A percentile compares a stretch with the other conserved stretches of the same genome.
These are phyloP conservation scores for Lucilia cuprina DNA, from an alignment of 1,140 invertebrate species.

Conservation along the genomic window DNA sequence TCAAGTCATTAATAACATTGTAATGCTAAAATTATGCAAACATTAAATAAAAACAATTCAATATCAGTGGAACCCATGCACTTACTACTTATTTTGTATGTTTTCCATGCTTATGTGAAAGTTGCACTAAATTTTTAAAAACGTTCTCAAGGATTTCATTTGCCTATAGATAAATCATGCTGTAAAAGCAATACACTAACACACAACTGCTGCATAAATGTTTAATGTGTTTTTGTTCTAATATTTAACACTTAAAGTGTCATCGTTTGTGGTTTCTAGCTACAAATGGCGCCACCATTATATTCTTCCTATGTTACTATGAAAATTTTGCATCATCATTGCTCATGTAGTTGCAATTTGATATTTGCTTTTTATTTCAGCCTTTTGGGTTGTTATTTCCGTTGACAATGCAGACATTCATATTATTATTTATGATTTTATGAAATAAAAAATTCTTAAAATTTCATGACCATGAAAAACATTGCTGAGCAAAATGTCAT, in stretches of 20 bases:
- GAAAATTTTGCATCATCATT: slow-evolving; percentile 3
- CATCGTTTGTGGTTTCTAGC: slow-evolving; percentile 18
- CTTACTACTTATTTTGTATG: too few relatives aligned
- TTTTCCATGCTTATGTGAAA: too few relatives aligned
- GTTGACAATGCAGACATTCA: background rate
- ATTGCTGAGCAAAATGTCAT: too few relatives aligned
- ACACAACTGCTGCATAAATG: background rate
- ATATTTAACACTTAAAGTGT: slow-evolving; percentile 18
- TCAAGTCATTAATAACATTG: too few relatives aligned
- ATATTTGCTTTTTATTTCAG: background rate
- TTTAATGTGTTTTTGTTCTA: background rate
- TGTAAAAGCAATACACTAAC: background rate
- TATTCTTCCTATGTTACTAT: background rate
- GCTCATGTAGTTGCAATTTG: background rate
- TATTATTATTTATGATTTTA: background rate
- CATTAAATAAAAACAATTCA: too few relatives aligned
- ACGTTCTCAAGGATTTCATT: too few relatives aligned
- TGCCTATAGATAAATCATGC: too few relatives aligned
- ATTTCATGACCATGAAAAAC: too few relatives aligned
- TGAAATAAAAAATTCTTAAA: background rate
- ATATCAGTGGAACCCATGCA: too few relatives aligned
- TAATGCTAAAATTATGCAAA: too few relatives aligned
- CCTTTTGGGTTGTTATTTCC: background rate
- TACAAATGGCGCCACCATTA: slow-evolving; percentile 8
- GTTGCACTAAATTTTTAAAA: too few relatives aligned